A percentile compares a stretch with the other conserved stretches of the same genome.
Conservation (phyloP, 2,113 vertebrate species). For the Pedionomus torquatus region DNA sequence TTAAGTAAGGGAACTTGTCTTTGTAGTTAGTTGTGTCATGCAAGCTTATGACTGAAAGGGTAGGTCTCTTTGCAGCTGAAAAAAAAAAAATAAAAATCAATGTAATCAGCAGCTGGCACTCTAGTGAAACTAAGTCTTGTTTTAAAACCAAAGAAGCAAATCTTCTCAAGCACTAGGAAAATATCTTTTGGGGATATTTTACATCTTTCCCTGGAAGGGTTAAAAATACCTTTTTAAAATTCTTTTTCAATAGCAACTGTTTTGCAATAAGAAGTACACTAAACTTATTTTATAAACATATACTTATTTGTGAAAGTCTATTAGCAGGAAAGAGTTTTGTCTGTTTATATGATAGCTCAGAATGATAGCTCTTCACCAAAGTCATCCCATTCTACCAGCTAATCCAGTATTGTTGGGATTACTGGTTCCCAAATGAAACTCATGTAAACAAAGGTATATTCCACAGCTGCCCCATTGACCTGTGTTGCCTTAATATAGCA, state of each 20-base stretch:
- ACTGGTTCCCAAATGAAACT: background rate
- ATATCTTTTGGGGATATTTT: background rate
- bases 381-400: background rate
- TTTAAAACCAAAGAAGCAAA: background rate
- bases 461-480: background rate
- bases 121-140: background rate
- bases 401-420: background rate
- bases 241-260: background rate
- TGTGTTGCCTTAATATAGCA: background rate
- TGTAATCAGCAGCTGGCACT: background rate
- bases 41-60: background rate
- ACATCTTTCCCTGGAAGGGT: background rate
- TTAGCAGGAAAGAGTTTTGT: background rate
- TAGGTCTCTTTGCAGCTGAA: background rate
- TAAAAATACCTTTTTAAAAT: background rate
- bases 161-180: background rate
- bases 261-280: background rate
- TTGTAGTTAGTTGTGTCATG: background rate
- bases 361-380: background rate
- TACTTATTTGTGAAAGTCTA: background rate
- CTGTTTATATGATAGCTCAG: background rate
- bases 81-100: background rate
- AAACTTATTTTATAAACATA: background rate
- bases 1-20: background rate
- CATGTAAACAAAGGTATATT: background rate